A percentile compares a stretch with the other conserved stretches of the same genome.
Conservation (phyloP, 1,140 invertebrate genomes). For the Scaptodrosophila lebanonensis region DNA sequence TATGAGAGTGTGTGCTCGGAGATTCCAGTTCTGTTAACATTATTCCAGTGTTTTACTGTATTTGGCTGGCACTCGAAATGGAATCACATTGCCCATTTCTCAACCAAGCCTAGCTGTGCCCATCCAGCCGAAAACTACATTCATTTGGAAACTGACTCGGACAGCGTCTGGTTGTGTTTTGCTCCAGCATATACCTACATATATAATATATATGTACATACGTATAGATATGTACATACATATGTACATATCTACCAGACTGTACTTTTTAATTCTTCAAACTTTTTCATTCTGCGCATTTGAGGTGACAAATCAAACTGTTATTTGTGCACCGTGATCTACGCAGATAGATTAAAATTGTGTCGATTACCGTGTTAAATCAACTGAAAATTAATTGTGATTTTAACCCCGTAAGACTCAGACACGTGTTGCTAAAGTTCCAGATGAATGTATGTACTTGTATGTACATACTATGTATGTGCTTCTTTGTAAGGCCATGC, state of each 20-base stretch:
- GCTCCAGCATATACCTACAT: neutral
- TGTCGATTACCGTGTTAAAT: conserved; percentile 76
- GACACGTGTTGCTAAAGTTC: conserved; percentile 49
- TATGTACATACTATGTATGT: no score
- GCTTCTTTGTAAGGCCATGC: no score
- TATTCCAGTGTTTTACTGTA: conserved; percentile 6
- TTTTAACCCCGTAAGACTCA: conserved; percentile 76
- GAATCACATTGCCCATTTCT: no score
- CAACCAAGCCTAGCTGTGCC: conserved; percentile 32
- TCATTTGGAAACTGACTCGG: conserved; percentile 43
- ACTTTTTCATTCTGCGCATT: conserved; percentile 65
- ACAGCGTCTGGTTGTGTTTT: conserved; percentile 40
- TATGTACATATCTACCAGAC: conserved; percentile 21
- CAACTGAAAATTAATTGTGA: conserved; percentile 70
- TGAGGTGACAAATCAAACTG: conserved; percentile 70
- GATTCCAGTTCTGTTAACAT: no score
- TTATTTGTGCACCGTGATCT: conserved; percentile 76
- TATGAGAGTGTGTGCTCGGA: no score
- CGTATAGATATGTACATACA: neutral
- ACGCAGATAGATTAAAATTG: conserved; percentile 74
- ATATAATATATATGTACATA: no score
- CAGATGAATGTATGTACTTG: no score
- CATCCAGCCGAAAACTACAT: conserved; percentile 33
- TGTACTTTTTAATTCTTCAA: conserved; percentile 30
- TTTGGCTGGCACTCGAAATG: no score